Base-by-base conservation (phyloP, 2,888 invertebrate genomes). In the Papilio demoleus region DNA sequence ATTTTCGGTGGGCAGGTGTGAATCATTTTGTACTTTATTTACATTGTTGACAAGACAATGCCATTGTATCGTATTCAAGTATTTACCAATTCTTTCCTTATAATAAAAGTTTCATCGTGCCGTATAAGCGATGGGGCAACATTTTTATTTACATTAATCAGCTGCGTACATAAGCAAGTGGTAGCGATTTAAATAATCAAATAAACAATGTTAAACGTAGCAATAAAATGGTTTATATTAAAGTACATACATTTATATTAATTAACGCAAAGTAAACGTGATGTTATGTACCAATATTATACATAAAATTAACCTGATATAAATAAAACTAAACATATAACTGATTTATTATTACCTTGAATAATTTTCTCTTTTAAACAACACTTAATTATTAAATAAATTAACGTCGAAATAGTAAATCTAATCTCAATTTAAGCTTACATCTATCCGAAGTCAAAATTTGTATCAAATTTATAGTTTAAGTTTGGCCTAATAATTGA, bases 41-140 rank as follows among this genome's bases (percentile, higher is more conserved):
- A 61, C 69, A 45, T 75, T 72, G 74, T 73, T 75, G 79, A 81
- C 80, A 82, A 76, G 74, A 81, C 81, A 84, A 85, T 83, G 79
- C 75, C 78, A 80, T 65, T 53, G 69, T 65, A 65, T 65, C 34
- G 65, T 65, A 62, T 65, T 53, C 65, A 17, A 27, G 34, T 56
- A 45, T 62, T 69, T 45, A 61, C 40, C 42, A 42, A 65, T 65
- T 45, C 45, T 65, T 61, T 58, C 42, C 61, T 61, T 65, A 31
- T 56, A 65, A 69, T 61, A 65, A 61, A 69, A 61, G 34, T 65
- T 65, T 65, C 50, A 56, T 45, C 61, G 42, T 24, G 19, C 61
- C 65, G 56, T 61, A 45, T 65, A 61, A 36, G 61, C 42, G 50
- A 60, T 50, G 68, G 47, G 24, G 17, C 40, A 34, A 59, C 60